A percentile compares a stretch with the other conserved stretches of the same genome.
phyloP scores from a whole-genome alignment of 1,140 invertebrate genomes.

The Orchesella cincta region DNA sequence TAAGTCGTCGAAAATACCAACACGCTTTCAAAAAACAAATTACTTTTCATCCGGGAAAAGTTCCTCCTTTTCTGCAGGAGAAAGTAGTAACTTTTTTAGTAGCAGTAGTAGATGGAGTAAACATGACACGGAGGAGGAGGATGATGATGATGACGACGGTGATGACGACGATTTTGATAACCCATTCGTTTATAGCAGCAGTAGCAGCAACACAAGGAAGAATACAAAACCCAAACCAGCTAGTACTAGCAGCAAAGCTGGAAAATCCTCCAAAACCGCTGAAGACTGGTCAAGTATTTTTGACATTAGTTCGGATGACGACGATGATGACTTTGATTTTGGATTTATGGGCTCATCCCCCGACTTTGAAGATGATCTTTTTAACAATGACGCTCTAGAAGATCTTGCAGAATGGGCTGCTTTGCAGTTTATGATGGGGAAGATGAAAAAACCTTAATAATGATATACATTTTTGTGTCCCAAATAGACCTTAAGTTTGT shows the following conservation, averaged over 20 bases:
- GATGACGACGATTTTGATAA: not conserved
- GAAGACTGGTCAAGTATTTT: slow-evolving; percentile 2
- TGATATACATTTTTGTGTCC: no score
- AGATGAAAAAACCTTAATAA: no score
- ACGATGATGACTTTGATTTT: not conserved
- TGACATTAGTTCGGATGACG: not conserved
- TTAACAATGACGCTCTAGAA: not conserved
- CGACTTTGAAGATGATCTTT: not conserved
- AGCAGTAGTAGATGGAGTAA: no score
- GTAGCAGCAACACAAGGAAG: no score
- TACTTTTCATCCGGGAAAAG: no score
- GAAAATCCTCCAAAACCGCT: no score
- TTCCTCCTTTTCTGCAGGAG: not conserved
- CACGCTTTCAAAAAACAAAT: not conserved
- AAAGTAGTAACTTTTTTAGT: no score
- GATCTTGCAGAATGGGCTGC: not conserved
- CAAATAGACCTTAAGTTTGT: no score
- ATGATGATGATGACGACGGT: not conserved
- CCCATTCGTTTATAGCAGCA: not conserved
- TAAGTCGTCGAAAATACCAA: not conserved
- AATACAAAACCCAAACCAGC: no score
- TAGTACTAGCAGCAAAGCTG: no score
- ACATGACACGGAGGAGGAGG: no score
- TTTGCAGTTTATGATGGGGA: not conserved
- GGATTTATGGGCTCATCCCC: not conserved